A percentile compares a stretch with the other conserved stretches of the same genome.
phyloP scores from a whole-genome alignment of 2,797 vertebrate species.

The Zenarchopterus dispar region DNA sequence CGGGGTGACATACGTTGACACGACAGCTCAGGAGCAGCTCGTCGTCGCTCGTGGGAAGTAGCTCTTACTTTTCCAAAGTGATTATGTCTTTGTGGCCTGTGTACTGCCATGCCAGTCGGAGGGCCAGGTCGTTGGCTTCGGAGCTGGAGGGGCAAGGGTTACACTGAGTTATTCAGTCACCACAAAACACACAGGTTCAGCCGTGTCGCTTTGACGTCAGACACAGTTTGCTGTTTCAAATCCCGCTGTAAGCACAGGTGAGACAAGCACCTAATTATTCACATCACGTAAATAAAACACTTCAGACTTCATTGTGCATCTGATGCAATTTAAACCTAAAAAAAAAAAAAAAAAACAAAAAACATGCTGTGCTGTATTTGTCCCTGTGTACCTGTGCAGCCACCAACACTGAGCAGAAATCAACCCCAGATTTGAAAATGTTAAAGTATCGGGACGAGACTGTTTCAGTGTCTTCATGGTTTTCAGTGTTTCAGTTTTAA shows the following conservation, averaged over 20 bases:
- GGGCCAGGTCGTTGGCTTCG: constrained; percentile 97
- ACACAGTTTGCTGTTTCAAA: constrained; percentile 22
- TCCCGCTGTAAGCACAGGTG: background rate
- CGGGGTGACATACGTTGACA: no score
- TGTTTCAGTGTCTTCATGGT: no score
- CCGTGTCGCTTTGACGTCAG: constrained; percentile 10
- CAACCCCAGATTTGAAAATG: no score
- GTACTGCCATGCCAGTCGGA: constrained; percentile 91
- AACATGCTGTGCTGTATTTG: no score
- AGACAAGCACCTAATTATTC: background rate
- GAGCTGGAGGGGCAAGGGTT: constrained; percentile 84
- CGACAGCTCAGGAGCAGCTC: no score
- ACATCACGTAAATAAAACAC: background rate
- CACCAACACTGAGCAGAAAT: background rate
- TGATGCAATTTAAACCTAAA: no score
- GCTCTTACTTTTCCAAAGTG: constrained; percentile 94
- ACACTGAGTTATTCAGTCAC: constrained; percentile 73
- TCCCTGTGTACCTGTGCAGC: background rate
- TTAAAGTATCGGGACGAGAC: no score
- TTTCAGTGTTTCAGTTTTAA: no score
- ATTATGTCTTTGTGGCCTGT: constrained; percentile 91
- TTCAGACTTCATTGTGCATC: background rate
- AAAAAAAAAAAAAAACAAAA: no score
- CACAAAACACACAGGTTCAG: constrained; percentile 74
- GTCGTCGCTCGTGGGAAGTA: background rate